Conservation (phyloP, 2,888 invertebrate species). For the Polymixis lichenea region DNA sequence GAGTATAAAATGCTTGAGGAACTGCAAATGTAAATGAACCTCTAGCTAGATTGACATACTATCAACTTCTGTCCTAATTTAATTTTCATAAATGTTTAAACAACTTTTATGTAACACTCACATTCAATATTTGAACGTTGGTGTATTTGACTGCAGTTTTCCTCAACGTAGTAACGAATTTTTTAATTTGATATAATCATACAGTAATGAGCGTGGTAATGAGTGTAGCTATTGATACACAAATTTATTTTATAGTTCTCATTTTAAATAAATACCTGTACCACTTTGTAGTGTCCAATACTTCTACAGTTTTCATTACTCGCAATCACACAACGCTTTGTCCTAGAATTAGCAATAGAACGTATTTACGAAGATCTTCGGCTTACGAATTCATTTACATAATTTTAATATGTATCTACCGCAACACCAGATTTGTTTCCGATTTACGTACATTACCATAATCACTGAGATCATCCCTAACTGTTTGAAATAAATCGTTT, state of each 20-base stretch:
- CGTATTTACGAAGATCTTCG: slow-evolving; percentile 25
- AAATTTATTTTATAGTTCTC: no score
- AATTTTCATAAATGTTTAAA: not conserved
- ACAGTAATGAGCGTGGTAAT: no score
- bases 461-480: slow-evolving; percentile 19
- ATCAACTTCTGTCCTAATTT: not conserved
- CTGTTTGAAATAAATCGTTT: not conserved
- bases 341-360: slow-evolving; percentile 7
- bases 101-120: not conserved
- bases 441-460: slow-evolving; percentile 57
- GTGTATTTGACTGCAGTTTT: not conserved
- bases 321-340: not conserved
- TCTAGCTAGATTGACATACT: not conserved
- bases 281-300: not conserved
- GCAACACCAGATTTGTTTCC: slow-evolving; percentile 46
- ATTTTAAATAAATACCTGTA: not conserved
- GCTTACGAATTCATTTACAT: slow-evolving; percentile 49
- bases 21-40: not conserved
- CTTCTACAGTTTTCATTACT: slow-evolving; percentile 3
- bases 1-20: not conserved
- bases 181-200: not conserved
- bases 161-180: not conserved
- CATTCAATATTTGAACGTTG: not conserved
- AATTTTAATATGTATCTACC: slow-evolving; percentile 35
- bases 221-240: not conserved